These are phyloP conservation scores for Hanleya hanleyi DNA, from an alignment of 2,888 invertebrate species.

Conservation along the genomic window DNA sequence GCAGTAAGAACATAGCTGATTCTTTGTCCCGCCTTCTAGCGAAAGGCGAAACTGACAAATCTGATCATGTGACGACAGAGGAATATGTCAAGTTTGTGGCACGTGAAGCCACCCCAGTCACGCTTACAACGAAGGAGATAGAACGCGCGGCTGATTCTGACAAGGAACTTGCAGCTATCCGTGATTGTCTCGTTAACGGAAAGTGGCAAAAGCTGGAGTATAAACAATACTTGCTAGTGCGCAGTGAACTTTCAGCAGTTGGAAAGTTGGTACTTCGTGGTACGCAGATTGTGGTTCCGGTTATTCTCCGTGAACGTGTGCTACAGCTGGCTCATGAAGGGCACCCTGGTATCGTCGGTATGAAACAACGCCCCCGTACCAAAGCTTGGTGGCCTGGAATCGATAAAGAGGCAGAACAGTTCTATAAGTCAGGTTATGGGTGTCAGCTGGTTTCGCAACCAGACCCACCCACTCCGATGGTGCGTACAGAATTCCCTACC, in stretches of 20 bases:
- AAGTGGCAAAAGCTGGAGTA: not conserved
- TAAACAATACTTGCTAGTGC: slow-evolving; percentile 30
- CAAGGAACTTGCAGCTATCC: not conserved
- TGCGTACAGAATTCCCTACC: slow-evolving; percentile 18
- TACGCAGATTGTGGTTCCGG: slow-evolving; percentile 37
- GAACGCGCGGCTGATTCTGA: not conserved
- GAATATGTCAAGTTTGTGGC: not conserved
- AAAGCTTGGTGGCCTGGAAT: slow-evolving; percentile 43
- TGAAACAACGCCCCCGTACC: slow-evolving; percentile 16
- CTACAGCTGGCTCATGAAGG: slow-evolving; percentile 32
- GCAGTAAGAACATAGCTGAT: slow-evolving; percentile 28
- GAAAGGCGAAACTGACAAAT: too few relatives aligned
- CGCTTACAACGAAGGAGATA: not conserved
- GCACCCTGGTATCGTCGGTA: slow-evolving; percentile 33
- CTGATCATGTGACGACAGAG: not conserved
- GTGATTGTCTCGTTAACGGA: not conserved
- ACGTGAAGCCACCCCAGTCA: not conserved
- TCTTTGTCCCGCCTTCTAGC: slow-evolving; percentile 23
- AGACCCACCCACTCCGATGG: slow-evolving; percentile 19
- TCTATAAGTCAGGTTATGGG: slow-evolving; percentile 4
- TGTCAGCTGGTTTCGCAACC: slow-evolving; percentile 10
- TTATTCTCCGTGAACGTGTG: slow-evolving; percentile 16
- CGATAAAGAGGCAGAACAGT: slow-evolving; percentile 15
- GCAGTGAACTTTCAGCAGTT: slow-evolving; percentile 29
- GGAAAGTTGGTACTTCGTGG: slow-evolving; percentile 38